Percentiles rank a stretch among this genome's conserved stretches.
Conservation (phyloP, 1,140 invertebrate species). For the Calliphora vicina region DNA sequence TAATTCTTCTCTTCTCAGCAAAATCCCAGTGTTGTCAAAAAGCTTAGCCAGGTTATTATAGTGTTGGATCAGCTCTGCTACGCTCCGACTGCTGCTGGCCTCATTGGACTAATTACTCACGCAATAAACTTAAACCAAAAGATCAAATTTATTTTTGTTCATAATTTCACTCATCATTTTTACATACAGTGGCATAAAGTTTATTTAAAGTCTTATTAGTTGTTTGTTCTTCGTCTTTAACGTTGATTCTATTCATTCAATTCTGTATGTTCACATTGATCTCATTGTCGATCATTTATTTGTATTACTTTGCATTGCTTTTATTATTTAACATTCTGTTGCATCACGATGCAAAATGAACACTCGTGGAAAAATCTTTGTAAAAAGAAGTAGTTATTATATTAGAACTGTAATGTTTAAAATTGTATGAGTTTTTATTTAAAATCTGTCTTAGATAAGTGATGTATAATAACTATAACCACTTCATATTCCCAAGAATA, state of each 20-base stretch:
- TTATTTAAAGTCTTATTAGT: neutral
- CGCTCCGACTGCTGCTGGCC: neutral
- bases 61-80: neutral
- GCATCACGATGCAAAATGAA: neutral
- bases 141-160: constrained; percentile 24
- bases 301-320: constrained; percentile 1
- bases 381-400: no score
- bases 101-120: constrained; percentile 32
- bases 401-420: no score
- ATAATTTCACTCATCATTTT: constrained; percentile 13
- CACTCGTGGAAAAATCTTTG: neutral
- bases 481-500: no score
- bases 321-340: constrained; percentile 1
- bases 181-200: constrained; percentile 18
- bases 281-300: constrained; percentile 32
- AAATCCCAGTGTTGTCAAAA: neutral
- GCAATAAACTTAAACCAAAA: constrained; percentile 15
- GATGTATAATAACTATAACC: no score
- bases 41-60: neutral
- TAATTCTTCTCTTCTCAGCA: neutral
- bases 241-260: neutral
- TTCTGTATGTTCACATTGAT: constrained; percentile 26
- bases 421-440: no score
- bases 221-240: neutral
- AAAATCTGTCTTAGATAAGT: no score